These are phyloP conservation scores for Drosophila mauritiana DNA, from an alignment of 1,140 invertebrate species.

Conservation along the genomic window DNA sequence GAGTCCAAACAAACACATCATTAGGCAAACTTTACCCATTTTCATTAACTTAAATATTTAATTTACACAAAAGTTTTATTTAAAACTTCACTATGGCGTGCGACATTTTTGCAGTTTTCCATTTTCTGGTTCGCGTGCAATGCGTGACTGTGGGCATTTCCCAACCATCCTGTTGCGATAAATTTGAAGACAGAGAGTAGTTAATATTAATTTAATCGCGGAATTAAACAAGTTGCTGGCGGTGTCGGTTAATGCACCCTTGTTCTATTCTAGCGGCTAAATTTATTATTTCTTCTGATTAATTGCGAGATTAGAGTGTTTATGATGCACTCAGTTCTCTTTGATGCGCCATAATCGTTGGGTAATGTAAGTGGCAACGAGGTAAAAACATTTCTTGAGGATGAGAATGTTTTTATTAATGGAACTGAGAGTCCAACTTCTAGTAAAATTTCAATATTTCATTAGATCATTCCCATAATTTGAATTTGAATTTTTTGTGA, in stretches of 20 bases:
- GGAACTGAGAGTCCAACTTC: no score
- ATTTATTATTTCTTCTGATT: slow-evolving; percentile 33
- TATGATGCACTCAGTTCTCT: slow-evolving; percentile 35
- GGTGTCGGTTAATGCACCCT: slow-evolving; percentile 69
- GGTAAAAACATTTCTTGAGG: slow-evolving; percentile 1
- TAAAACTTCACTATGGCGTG: slow-evolving; percentile 50
- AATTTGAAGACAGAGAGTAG: slow-evolving; percentile 66
- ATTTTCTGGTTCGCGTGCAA: slow-evolving; percentile 61
- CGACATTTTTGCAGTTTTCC: slow-evolving; percentile 47
- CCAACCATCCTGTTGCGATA: slow-evolving; percentile 29
- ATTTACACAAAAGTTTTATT: slow-evolving; percentile 56
- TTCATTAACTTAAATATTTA: slow-evolving; percentile 73
- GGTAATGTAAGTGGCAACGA: slow-evolving; percentile 17
- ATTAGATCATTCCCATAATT: no score
- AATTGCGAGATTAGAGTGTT: slow-evolving; percentile 32
- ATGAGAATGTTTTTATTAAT: neutral
- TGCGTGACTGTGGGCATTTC: slow-evolving; percentile 64
- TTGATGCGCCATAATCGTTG: slow-evolving; percentile 18
- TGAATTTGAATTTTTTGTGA: no score
- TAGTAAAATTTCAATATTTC: no score
- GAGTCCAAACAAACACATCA: slow-evolving; percentile 4
- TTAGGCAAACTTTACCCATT: slow-evolving; percentile 37
- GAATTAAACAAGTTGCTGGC: slow-evolving; percentile 64
- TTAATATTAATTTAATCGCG: slow-evolving; percentile 75
- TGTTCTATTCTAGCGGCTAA: slow-evolving; percentile 16